These are phyloP conservation scores for Rhynchonycteris naso DNA, from an alignment of 2,797 vertebrate genomes.

Conservation along the genomic window DNA sequence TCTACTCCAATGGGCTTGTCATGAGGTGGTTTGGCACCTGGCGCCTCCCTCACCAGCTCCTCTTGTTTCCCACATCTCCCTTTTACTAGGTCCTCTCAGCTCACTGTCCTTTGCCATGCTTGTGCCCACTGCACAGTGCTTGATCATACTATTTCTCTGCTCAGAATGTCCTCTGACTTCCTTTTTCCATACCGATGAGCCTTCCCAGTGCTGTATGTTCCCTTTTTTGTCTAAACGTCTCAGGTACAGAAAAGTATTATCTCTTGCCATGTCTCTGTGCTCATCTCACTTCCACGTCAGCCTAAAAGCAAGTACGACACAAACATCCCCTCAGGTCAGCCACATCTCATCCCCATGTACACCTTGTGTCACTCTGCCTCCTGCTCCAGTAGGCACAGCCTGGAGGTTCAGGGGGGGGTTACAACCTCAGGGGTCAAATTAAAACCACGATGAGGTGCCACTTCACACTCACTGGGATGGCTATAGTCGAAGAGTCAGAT, in stretches of 20 bases:
- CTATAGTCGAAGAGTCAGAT: background rate
- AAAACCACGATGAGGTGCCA: background rate
- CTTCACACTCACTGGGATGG: background rate
- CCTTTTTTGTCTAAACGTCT: background rate
- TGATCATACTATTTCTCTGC: background rate
- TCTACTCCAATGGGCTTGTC: background rate
- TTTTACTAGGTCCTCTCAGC: background rate
- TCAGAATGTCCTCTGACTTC: background rate
- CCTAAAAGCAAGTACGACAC: background rate
- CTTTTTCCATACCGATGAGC: background rate
- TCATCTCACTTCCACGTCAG: background rate
- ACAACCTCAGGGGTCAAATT: background rate
- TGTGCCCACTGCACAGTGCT: background rate
- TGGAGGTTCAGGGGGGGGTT: background rate
- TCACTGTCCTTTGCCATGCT: background rate
- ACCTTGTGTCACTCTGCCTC: background rate
- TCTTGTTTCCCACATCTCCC: background rate
- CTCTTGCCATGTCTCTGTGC: too few species aligned
- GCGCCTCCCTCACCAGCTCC: too few species aligned
- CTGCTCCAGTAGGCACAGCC: background rate
- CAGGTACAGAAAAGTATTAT: background rate
- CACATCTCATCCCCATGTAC: background rate
- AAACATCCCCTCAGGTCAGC: background rate
- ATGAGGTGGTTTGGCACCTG: background rate
- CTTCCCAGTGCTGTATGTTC: background rate